Base-by-base conservation (phyloP, 2,113 vertebrate genomes). In the Chauna torquata region DNA sequence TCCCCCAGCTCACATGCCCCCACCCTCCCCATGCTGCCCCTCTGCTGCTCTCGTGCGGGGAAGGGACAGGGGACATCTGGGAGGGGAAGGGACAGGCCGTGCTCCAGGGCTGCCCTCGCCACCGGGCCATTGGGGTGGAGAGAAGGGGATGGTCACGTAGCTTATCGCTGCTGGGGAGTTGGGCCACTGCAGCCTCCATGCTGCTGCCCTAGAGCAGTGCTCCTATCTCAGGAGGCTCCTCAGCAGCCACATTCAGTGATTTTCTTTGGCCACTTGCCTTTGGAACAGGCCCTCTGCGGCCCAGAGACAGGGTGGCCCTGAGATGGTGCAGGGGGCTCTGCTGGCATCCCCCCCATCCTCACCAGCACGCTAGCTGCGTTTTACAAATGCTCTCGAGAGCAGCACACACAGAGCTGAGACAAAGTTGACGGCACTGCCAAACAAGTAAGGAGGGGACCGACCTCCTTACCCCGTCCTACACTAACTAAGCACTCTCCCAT, bases 261-360 rank as follows among this genome's bases (percentile, higher is more conserved):
- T 66, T 78, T 83, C 94, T 94, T 88, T 88, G 80, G 82, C 86
- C 58, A 50, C 38, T 38, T 86, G 72, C 88, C 72, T 95, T 90
- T 42, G 64, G 80, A 92, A 84, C 20, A 62, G 77, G 64, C 6
- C 32, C 42, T 32, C 38, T 18, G 12, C 0, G 0, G 7, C 71
- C 52, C 49, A 64, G 32, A 52, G 40, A 70, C 8, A 23, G 49
- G 38, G 50, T 34, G 69, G 75, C 47, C 36, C 81, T 52, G 11
- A 30, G 47, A 36, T 1, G 0, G 40, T 8, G 2, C 44, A 4
- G 11, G 16, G 23, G 20, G 16, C 45, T 42, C 40, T 32, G 57
- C n/a, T 36, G 38, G 32, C 71, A 52, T 42, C 9, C 54, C 47
- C 47, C 25, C 44, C 12, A 0, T 12, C 28, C 70, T 44, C 38